Evolutionary conservation across 2,888 invertebrate species (phyloP).

Genomic region (Diplazon laetatorius): DNA sequence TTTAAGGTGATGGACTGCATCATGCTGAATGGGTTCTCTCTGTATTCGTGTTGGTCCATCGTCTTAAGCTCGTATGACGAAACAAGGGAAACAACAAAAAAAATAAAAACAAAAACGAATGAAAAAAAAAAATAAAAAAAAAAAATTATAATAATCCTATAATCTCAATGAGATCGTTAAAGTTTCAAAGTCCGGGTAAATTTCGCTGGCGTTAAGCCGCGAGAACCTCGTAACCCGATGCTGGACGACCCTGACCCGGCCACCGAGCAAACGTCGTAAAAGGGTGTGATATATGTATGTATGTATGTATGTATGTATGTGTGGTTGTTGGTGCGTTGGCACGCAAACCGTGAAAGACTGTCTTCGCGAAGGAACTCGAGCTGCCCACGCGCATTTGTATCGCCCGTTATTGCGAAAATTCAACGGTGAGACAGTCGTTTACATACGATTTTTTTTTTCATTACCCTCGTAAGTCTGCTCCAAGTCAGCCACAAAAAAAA

Average conservation of each 20-base stretch:
- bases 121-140: conserved; percentile 41
- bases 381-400: conserved; percentile 52
- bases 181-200: conserved; percentile 50
- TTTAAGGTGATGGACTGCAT: too few relatives aligned
- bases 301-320: background rate
- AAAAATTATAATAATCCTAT: conserved; percentile 56
- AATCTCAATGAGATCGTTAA: conserved; percentile 53
- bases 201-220: conserved; percentile 79
- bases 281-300: conserved; percentile 31
- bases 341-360: conserved; percentile 49
- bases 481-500: background rate
- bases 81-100: background rate
- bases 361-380: conserved; percentile 53
- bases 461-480: background rate
- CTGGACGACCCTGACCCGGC: conserved; percentile 73
- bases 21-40: too few relatives aligned
- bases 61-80: background rate
- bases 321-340: conserved; percentile 6
- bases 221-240: conserved; percentile 59
- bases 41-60: conserved; percentile 1
- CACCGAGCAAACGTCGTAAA: conserved; percentile 72
- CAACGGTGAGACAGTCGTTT: background rate
- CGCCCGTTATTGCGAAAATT: background rate
- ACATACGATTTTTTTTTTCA: background rate
- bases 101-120: conserved; percentile 52